A percentile compares a stretch with the other conserved stretches of the same genome.
Evolutionary conservation across 2,888 invertebrate genomes (phyloP).

Genomic region (Escarpia spicata): DNA sequence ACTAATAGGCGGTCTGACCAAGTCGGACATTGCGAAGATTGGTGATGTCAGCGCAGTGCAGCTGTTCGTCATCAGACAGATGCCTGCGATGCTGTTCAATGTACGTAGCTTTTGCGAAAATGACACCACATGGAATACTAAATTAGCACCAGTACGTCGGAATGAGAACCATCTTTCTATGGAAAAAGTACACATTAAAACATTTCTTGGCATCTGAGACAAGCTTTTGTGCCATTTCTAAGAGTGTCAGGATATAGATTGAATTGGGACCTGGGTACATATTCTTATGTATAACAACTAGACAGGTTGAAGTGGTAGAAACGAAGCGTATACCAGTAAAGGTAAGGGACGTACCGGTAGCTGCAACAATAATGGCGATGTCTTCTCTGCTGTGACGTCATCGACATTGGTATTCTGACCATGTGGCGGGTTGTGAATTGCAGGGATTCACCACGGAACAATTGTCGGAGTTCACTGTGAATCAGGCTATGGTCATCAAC

Average conservation of each 20-base stretch:
- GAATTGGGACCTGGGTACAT: too few species aligned
- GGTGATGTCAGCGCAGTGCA: background rate
- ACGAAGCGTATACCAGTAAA: background rate
- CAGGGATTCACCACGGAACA: slow-evolving; percentile 34
- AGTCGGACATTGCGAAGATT: background rate
- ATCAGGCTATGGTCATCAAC: slow-evolving; percentile 28
- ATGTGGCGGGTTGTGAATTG: background rate
- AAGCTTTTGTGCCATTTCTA: too few species aligned
- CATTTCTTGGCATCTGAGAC: background rate
- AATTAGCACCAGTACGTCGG: background rate
- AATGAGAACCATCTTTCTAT: too few species aligned
- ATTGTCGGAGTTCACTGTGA: slow-evolving; percentile 18
- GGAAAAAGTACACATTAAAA: background rate
- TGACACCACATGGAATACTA: background rate
- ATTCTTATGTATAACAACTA: too few species aligned
- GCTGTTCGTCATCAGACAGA: background rate
- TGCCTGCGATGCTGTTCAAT: background rate
- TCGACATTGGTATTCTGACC: too few species aligned
- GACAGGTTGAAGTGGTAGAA: too few species aligned
- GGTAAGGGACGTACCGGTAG: background rate
- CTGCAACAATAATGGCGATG: background rate
- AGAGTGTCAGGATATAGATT: too few species aligned
- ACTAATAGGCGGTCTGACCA: background rate
- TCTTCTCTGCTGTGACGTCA: too few species aligned
- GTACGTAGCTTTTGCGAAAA: background rate